Evolutionary conservation across 2,888 invertebrate species (phyloP).

Genomic region (Standfussiana lucernea): DNA sequence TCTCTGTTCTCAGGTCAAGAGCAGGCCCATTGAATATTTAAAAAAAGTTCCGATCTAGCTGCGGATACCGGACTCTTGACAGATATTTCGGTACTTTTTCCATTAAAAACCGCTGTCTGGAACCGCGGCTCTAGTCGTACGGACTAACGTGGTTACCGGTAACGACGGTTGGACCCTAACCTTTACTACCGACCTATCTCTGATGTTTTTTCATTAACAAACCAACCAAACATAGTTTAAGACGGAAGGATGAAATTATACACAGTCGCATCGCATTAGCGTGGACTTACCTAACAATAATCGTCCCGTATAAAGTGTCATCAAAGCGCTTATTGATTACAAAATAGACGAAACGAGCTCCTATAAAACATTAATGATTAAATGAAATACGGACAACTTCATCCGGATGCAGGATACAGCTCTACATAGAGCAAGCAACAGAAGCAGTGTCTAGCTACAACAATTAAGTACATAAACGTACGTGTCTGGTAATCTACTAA

Average conservation of each 20-base stretch:
- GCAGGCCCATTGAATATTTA: too few relatives aligned
- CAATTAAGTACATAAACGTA: not conserved
- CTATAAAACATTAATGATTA: not conserved
- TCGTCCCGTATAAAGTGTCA: not conserved
- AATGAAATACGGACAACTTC: slow-evolving; percentile 1
- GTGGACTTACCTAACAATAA: not conserved
- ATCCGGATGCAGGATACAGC: slow-evolving; percentile 13
- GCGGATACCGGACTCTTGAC: too few relatives aligned
- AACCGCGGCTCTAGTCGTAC: not conserved
- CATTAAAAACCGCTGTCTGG: not conserved
- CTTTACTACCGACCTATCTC: not conserved
- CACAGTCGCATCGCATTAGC: not conserved
- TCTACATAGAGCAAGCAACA: not conserved
- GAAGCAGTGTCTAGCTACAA: not conserved
- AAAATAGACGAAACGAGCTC: slow-evolving; percentile 2
- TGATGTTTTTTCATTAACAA: not conserved
- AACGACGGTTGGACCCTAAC: not conserved
- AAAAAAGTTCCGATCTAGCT: not conserved
- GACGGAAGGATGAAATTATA: slow-evolving; percentile 13
- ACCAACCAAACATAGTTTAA: not conserved
- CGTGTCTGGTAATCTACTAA: too few relatives aligned
- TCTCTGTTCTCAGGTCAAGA: too few relatives aligned
- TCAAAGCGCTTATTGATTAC: slow-evolving; percentile 4
- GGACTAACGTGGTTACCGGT: too few relatives aligned
- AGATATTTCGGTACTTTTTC: not conserved